Conservation (phyloP, 2,113 vertebrate species). For the Physeter macrocephalus region DNA sequence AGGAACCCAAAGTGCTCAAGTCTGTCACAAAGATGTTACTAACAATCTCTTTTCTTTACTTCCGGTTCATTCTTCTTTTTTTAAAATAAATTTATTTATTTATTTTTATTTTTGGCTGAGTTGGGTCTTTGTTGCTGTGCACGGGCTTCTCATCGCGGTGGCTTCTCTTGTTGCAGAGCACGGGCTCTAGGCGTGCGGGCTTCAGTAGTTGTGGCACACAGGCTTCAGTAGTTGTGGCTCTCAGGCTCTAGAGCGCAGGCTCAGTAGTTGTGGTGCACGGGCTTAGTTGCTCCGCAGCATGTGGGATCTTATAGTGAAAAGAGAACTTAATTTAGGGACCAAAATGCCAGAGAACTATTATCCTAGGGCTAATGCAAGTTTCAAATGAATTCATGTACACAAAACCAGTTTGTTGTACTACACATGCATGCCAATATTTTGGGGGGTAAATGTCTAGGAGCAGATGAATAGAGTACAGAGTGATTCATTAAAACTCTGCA, state of each 20-base stretch:
- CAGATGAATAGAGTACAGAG: background rate
- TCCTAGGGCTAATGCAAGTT: background rate
- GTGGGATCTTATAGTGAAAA: background rate
- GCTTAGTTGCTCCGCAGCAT: no score
- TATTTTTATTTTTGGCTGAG: no score
- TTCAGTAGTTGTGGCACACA: no score
- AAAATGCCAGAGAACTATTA: background rate
- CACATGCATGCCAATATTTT: fast-evolving
- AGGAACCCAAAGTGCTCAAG: background rate
- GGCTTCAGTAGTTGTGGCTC: no score
- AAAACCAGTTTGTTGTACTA: background rate
- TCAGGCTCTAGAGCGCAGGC: no score
- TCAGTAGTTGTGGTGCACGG: no score
- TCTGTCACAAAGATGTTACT: background rate
- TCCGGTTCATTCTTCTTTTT: no score
- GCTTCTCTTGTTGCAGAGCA: no score
- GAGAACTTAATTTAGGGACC: background rate
- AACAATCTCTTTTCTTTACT: background rate
- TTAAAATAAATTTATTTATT: no score
- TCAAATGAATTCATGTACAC: background rate
- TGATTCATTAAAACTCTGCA: background rate
- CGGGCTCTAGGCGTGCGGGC: no score
- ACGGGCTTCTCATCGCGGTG: no score
- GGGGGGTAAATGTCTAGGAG: background rate
- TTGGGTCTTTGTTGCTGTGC: no score